Conservation (phyloP, 2,113 vertebrate genomes). For the Platycercus adscitus region DNA sequence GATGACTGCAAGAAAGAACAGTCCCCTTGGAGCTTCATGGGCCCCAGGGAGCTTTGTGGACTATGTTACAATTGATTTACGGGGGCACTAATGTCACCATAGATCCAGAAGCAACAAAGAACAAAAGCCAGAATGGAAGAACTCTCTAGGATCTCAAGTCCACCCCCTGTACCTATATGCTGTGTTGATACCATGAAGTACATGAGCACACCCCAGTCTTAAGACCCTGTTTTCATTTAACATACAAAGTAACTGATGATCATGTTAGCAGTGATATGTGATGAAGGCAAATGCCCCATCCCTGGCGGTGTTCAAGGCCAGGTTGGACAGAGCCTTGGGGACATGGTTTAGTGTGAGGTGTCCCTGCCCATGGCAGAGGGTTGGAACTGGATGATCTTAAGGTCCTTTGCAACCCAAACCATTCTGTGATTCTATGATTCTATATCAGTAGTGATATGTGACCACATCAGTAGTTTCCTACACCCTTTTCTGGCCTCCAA, state of each 20-base stretch:
- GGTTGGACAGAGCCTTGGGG: too few species aligned
- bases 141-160: not conserved
- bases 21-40: not conserved
- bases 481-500: not conserved
- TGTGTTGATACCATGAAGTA: not conserved
- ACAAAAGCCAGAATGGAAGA: not conserved
- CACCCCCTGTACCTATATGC: too few species aligned
- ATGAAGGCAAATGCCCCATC: too few species aligned
- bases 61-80: not conserved
- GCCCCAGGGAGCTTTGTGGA: not conserved
- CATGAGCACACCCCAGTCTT: not conserved
- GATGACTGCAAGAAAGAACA: not conserved
- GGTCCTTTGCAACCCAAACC: too few species aligned
- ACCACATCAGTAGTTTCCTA: not conserved
- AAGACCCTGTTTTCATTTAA: not conserved
- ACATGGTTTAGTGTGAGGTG: too few species aligned
- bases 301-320: too few species aligned
- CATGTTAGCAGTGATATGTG: not conserved
- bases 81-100: not conserved
- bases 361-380: too few species aligned
- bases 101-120: not conserved
- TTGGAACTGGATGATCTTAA: too few species aligned
- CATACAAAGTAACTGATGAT: not conserved
- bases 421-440: too few species aligned
- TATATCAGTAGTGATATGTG: not conserved